Evolutionary conservation across 2,113 vertebrate species (phyloP).

Genomic region (Laticauda colubrina): DNA sequence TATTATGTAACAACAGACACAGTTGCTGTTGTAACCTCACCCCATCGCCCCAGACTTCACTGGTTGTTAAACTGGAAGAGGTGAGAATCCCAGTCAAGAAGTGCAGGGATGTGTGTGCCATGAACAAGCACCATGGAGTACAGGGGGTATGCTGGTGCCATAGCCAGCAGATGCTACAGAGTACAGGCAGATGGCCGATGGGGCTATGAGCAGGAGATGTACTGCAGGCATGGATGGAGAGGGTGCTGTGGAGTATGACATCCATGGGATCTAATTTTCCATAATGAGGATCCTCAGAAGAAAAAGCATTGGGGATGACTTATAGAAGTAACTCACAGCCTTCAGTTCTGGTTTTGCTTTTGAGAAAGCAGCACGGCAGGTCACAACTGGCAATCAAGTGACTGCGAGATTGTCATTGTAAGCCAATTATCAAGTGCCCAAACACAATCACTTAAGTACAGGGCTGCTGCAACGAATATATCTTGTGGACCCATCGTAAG

Average conservation of each 20-base stretch:
- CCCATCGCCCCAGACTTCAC: not conserved
- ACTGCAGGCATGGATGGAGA: not conserved
- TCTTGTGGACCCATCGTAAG: not conserved
- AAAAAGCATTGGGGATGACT: not conserved
- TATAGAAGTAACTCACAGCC: not conserved
- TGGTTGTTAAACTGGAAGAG: not conserved
- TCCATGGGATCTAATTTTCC: not conserved
- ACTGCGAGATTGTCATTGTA: not conserved
- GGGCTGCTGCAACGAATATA: not conserved
- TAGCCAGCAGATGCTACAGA: not conserved
- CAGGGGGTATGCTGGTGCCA: not conserved
- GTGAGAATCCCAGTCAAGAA: not conserved
- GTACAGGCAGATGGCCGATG: not conserved
- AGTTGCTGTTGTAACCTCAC: not conserved
- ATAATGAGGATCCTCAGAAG: not conserved
- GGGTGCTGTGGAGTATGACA: not conserved
- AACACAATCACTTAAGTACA: not conserved
- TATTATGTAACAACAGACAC: not conserved
- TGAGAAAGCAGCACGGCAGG: not conserved
- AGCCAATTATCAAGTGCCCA: not conserved
- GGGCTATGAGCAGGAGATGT: not conserved
- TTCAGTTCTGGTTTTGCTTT: not conserved
- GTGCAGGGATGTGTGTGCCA: not conserved
- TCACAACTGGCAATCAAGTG: not conserved
- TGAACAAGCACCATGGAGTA: not conserved